phyloP scores from a whole-genome alignment of 2,797 vertebrate species.

The Phaenicophaeus curvirostris region DNA sequence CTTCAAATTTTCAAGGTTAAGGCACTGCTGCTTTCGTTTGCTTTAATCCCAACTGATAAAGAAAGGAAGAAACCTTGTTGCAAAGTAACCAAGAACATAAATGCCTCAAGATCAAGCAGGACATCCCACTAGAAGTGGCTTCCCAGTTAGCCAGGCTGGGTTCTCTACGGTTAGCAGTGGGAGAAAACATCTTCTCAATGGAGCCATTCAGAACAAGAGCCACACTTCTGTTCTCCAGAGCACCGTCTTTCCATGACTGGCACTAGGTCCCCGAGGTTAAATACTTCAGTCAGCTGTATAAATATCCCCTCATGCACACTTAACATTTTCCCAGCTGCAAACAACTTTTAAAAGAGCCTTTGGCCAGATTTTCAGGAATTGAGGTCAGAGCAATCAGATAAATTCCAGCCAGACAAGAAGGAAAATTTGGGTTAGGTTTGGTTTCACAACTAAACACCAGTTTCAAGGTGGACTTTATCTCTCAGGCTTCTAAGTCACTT shows the following conservation, averaged over 20 bases:
- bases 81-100: not conserved
- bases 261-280: not conserved
- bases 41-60: not conserved
- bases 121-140: not conserved
- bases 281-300: not conserved
- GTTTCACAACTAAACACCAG: not conserved
- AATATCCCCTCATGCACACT: not conserved
- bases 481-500: not conserved
- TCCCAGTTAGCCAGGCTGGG: not conserved
- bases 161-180: accelerated
- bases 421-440: not conserved
- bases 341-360: not conserved
- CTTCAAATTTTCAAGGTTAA: constrained; percentile 15
- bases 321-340: not conserved
- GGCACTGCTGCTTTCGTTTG: not conserved
- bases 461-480: not conserved
- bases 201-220: not conserved
- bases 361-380: not conserved
- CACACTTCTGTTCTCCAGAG: not conserved
- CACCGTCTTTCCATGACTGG: not conserved
- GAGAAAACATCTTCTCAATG: not conserved
- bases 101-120: not conserved
- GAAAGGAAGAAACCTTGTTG: not conserved
- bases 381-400: not conserved
- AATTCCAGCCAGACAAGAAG: not conserved